Base-by-base conservation (phyloP, 2,113 vertebrate species). In the Opisthocomus hoazin region DNA sequence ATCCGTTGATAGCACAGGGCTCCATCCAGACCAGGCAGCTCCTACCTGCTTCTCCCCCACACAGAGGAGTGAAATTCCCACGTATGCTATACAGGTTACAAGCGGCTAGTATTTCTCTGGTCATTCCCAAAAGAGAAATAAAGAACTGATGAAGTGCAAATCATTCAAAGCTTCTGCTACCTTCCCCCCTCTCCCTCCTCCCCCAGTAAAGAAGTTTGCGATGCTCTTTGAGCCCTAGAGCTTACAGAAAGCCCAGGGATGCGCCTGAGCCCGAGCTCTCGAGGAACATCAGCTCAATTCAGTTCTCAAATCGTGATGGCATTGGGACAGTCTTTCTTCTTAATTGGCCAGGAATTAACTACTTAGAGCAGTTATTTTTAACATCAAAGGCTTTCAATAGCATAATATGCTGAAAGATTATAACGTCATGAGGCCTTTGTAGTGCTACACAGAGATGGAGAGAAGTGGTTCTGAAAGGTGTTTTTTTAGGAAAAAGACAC, bases 391-490 rank as follows among this genome's bases (percentile, higher is more conserved):
- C 29, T 71, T 65, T 5, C 45, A 27, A 23, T 36, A 58, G 46
- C 30, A 8, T 17, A 30, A 24, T 36, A 16, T 17, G n/a, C 46
- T 58, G 2, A 4, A 53, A 84, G 50, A 36, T 58, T 22, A 34
- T 46, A 71, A 65, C n/a, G 18, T 58, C 32, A 15, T 3, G n/a
- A 71, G 26, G 24, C 29, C 57, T 32, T 88, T 77, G 37, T 41
- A 16, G 20, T 12, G 21, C 23, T 17, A 6, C 1, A 3, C 6
- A 9, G 50, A n/a, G n/a, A n/a, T n/a, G n/a, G n/a, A n/a, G n/a
- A 46, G 37, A 48, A 48, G 53, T 9, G 17, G 43, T 68, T n/a
- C 22, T 39, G 48, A 43, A 66, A n/a, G 18, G 3, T 24, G 3
- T 24, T 18, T 30, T 15, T 15, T 6, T n/a, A 11, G 30, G 17